Evolutionary conservation across 2,888 invertebrate genomes (phyloP).

Genomic region (Heteropelma amictum): DNA sequence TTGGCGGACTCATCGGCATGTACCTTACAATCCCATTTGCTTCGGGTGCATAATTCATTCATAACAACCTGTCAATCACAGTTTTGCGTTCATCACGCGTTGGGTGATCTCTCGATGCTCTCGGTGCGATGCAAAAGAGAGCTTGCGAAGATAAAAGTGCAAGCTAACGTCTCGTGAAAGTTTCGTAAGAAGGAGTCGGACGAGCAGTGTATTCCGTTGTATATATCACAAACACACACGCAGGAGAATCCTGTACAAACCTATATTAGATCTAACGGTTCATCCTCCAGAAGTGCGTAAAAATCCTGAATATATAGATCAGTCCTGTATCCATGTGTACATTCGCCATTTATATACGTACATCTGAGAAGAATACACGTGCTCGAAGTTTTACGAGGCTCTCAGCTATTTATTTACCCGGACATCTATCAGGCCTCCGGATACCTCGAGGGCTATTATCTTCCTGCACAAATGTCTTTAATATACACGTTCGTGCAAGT

Average conservation of each 20-base stretch:
- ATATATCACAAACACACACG: neutral
- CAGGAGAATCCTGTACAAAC: neutral
- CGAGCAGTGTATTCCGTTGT: slow-evolving; percentile 4
- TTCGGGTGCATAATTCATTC: no score
- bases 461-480: slow-evolving; percentile 18
- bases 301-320: slow-evolving; percentile 17
- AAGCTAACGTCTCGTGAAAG: slow-evolving; percentile 60
- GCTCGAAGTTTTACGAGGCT: slow-evolving; percentile 15
- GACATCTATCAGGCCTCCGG: slow-evolving; percentile 40
- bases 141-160: slow-evolving; percentile 62
- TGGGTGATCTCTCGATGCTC: no score
- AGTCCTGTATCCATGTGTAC: slow-evolving; percentile 1
- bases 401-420: slow-evolving; percentile 49
- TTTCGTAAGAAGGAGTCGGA: slow-evolving; percentile 20
- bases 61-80: slow-evolving; percentile 35
- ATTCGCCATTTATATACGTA: neutral
- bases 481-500: slow-evolving; percentile 9
- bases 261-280: slow-evolving; percentile 47
- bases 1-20: no score
- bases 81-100: slow-evolving; percentile 6
- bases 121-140: slow-evolving; percentile 25
- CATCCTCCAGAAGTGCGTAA: slow-evolving; percentile 41
- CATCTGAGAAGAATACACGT: neutral
- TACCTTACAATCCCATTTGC: no score
- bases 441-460: slow-evolving; percentile 34